Evolutionary conservation across 2,113 vertebrate genomes (phyloP), one percentile per base, ranked within the genome.

Genomic region (Seriola aureovittata): DNA sequence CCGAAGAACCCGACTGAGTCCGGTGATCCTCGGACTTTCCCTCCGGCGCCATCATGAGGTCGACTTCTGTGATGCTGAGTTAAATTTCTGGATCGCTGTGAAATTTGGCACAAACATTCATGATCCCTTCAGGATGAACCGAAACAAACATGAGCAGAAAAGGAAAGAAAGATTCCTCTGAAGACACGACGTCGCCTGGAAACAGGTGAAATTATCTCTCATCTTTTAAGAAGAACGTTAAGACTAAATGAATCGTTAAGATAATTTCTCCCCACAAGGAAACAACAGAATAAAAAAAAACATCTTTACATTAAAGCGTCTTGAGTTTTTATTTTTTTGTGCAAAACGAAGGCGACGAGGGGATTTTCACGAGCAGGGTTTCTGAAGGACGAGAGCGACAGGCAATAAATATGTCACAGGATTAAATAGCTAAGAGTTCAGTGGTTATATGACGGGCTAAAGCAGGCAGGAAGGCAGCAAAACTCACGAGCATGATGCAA

Each of bases 401-500:
- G 82, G 88, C 84, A 85, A 79, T 89, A 93, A 90, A 90, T 86
- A 88, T 82, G 83, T 89, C 65, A 84, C 92, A 90, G 57, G 12
- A 68, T 89, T 86, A 86, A 88, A 81, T 71, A 89, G 75, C 70
- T 70, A 68, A 82, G 76, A 87, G 76, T 81, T 88, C 63, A 82
- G 89, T 83, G 90, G 42, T 62, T 89, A 88, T 62, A 90, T 84
- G 90, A 81, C 36, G 6, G 52, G 57, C 65, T 84, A 82, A 89
- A 87, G 89, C 91, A 90, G 92, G 91, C 92, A 89, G 72, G 58
- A 79, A 85, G 69, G 90, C 85, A 89, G 91, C 63, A 64, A 71
- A 86, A 88, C 64, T 50, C 78, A 85, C 87, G 59, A 92, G 90
- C 90, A 87, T 77, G 80, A 89, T 76, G 89, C 86, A 89, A 86